Base-by-base conservation (phyloP, 2,113 vertebrate genomes). In the Leptobrachium leishanense region DNA sequence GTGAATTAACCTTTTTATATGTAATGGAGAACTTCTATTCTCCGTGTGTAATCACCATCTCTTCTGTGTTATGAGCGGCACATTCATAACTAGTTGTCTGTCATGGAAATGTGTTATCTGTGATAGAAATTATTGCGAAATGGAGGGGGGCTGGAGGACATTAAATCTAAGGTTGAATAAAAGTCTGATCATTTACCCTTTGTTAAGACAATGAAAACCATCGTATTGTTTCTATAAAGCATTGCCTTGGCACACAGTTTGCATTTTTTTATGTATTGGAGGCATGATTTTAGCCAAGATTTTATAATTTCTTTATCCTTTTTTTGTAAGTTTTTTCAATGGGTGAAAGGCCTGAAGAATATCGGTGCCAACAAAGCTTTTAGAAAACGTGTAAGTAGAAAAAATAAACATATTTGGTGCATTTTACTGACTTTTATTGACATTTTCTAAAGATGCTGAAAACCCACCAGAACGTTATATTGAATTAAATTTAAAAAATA, bases 351-450 rank as follows among this genome's bases (percentile, higher is more conserved):
- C 6, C 2, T 10, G 5, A 39, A 4, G n/a, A n/a, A 50, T 15
- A 50, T 15, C 40, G 40, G 50, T 74, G 64, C 78, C 78, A 81
- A 46, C 10, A 74, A 74, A 20, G 72, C 71, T 81, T 74, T 81
- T 74, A 62, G 68, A 81, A 72, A 66, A 31, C 2, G 42, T 7
- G 43, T 64, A 55, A 50, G 10, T 13, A 43, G 43, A 43, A 50
- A 50, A 50, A 5, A 50, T 50, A 50, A 5, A 50, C 8, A 68
- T 44, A 55, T 69, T 31, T 15, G 13, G 2, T 20, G 6, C 54
- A 39, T 42, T 43, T 6, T 76, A 63, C 7, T 13, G 41, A 7
- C 4, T 43, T n/a, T 6, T 7, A 53, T 50, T 72, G 69, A 43
- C 70, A 79, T 31, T 39, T 43, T 13, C 43, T 3, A 6, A 4